Evolutionary conservation across 2,888 invertebrate genomes (phyloP).

Genomic region (Cinara cedri): DNA sequence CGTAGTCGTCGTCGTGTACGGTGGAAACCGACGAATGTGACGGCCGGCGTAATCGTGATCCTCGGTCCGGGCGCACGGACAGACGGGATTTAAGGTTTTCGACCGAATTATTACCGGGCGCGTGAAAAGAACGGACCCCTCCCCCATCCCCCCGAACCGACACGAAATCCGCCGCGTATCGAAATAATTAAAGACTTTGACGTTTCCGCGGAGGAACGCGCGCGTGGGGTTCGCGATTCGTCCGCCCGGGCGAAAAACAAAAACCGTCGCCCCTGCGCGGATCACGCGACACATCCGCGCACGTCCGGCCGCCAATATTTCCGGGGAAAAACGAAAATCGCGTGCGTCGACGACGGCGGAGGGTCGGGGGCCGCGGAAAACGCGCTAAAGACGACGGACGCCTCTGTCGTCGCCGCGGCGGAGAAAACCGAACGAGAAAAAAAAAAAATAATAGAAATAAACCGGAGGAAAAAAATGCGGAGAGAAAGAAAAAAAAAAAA

Average conservation of each 20-base stretch:
- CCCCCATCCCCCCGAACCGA: too few relatives aligned
- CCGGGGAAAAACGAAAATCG: neutral
- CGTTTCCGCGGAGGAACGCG: too few relatives aligned
- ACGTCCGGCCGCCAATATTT: neutral
- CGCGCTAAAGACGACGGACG: neutral
- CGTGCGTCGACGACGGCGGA: neutral
- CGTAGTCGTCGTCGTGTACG: neutral
- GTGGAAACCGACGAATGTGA: neutral
- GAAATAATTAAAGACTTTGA: too few relatives aligned
- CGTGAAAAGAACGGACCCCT: neutral
- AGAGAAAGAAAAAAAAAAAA: neutral
- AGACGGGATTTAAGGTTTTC: slow-evolving; percentile 25
- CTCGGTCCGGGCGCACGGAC: slow-evolving; percentile 1
- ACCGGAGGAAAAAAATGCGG: neutral
- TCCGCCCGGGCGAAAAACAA: too few relatives aligned
- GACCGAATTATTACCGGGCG: neutral
- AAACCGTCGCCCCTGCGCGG: too few relatives aligned
- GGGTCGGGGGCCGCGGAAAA: neutral
- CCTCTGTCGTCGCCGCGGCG: neutral
- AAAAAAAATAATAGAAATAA: too few relatives aligned
- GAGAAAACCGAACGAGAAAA: neutral
- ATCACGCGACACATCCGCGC: neutral
- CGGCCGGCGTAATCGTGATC: slow-evolving; percentile 34
- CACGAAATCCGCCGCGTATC: too few relatives aligned
- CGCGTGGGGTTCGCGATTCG: too few relatives aligned